A percentile compares a stretch with the other conserved stretches of the same genome.
Conservation (phyloP, 2,113 vertebrate species). For the Erythrolamprus reginae region DNA sequence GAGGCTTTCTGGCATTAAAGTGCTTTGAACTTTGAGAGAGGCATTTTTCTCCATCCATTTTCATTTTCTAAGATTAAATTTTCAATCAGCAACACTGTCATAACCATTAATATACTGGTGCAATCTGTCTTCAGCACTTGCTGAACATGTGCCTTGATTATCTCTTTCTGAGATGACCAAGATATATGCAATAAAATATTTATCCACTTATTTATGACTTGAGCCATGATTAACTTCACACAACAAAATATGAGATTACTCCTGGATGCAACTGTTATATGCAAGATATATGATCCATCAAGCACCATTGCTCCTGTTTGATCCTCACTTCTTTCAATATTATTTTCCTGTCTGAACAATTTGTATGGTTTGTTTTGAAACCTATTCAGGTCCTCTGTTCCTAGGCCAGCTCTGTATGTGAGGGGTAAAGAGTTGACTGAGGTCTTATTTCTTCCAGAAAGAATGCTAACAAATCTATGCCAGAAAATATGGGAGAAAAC, state of each 20-base stretch:
- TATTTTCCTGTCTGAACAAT: not conserved
- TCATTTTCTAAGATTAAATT: conserved; percentile 39
- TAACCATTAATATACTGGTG: conserved; percentile 26
- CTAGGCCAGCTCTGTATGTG: not conserved
- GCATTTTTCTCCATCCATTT: conserved; percentile 15
- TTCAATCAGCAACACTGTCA: conserved; percentile 34
- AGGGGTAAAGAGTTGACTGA: not conserved
- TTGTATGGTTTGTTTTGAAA: not conserved
- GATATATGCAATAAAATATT: conserved; percentile 35
- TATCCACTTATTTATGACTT: not conserved
- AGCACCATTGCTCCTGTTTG: not conserved
- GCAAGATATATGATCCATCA: not conserved
- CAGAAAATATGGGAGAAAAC: not conserved
- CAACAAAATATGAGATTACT: not conserved
- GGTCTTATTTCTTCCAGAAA: not conserved
- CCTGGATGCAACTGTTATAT: not conserved
- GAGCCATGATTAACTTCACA: not conserved
- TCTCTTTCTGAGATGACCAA: conserved; percentile 1
- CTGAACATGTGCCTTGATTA: conserved; percentile 12
- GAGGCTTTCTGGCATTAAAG: conserved; percentile 24
- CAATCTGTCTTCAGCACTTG: conserved; percentile 49
- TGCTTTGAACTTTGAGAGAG: conserved; percentile 20
- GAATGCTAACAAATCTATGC: not conserved
- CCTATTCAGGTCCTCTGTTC: not conserved
- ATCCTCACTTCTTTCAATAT: not conserved